phyloP scores from a whole-genome alignment of 2,888 invertebrate genomes.

The Chrysodeixis includens region DNA sequence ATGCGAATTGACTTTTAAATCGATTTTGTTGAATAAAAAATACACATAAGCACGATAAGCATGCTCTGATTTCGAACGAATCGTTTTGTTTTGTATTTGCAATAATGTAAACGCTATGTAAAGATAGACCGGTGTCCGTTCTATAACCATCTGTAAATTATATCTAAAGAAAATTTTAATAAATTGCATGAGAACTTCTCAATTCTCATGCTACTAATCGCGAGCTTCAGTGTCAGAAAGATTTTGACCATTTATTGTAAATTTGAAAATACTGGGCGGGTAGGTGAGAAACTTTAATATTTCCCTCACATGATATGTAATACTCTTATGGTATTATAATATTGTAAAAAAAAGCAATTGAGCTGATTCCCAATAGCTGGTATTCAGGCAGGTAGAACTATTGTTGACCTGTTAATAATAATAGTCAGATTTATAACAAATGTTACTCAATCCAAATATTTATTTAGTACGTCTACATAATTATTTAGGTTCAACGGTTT shows the following conservation, averaged over 20 bases:
- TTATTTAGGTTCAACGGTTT: neutral
- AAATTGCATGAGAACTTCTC: neutral
- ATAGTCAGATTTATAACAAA: too few species aligned
- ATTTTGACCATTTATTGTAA: neutral
- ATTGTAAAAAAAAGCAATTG: too few species aligned
- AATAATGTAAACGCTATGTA: conserved; percentile 43
- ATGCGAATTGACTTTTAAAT: conserved; percentile 80
- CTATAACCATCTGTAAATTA: conserved; percentile 1
- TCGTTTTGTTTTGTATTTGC: conserved; percentile 52
- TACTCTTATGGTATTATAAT: too few species aligned
- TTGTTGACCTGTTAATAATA: too few species aligned
- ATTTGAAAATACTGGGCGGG: too few species aligned
- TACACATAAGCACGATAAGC: conserved; percentile 48
- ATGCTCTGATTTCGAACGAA: conserved; percentile 53
- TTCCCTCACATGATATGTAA: too few species aligned
- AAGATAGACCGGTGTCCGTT: conserved; percentile 15
- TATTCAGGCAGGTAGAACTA: too few species aligned
- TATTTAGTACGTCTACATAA: neutral
- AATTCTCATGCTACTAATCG: too few species aligned
- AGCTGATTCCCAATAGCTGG: too few species aligned
- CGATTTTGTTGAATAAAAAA: conserved; percentile 74
- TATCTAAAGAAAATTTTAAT: neutral
- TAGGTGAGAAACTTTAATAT: too few species aligned
- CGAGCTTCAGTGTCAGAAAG: neutral
- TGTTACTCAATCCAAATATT: too few species aligned